phyloP scores from a whole-genome alignment of 1,140 invertebrate genomes.

The Trachymyrmex cornetzi region DNA sequence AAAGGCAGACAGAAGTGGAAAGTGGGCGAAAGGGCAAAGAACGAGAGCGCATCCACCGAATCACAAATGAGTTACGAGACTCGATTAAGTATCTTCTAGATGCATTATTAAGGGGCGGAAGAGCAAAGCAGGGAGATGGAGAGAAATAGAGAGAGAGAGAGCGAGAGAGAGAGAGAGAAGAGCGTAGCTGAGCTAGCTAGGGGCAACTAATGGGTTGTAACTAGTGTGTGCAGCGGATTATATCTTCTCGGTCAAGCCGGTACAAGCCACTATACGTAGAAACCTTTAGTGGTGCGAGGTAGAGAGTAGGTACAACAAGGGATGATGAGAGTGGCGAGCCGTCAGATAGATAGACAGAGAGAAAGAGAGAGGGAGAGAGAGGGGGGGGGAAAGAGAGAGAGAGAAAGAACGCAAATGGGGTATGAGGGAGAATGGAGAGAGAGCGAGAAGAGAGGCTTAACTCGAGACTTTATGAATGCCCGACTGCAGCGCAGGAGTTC shows the following conservation, averaged over 20 bases:
- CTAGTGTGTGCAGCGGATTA: slow-evolving; percentile 76
- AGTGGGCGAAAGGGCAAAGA: slow-evolving; percentile 32
- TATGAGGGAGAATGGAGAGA: slow-evolving; percentile 5
- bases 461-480: slow-evolving; percentile 78
- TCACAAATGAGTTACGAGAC: slow-evolving; percentile 77
- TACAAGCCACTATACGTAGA: slow-evolving; percentile 65
- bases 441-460: slow-evolving; percentile 74
- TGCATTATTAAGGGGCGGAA: slow-evolving; percentile 75
- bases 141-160: slow-evolving; percentile 39
- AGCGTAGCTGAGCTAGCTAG: slow-evolving; percentile 23
- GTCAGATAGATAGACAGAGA: slow-evolving; percentile 23
- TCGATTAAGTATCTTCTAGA: slow-evolving; percentile 74
- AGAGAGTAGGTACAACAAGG: slow-evolving; percentile 40
- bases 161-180: slow-evolving; percentile 8
- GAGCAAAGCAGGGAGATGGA: slow-evolving; percentile 46
- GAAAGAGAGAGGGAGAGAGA: not conserved
- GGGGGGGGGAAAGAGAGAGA: not conserved
- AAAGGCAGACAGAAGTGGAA: slow-evolving; percentile 1
- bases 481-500: slow-evolving; percentile 71
- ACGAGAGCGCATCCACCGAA: slow-evolving; percentile 71
- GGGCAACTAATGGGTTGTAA: slow-evolving; percentile 76
- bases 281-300: slow-evolving; percentile 55
- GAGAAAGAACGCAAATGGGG: slow-evolving; percentile 21
- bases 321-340: slow-evolving; percentile 29
- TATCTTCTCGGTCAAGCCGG: slow-evolving; percentile 73